phyloP scores from a whole-genome alignment of 2,797 vertebrate genomes.

The Phoeniculus purpureus region DNA sequence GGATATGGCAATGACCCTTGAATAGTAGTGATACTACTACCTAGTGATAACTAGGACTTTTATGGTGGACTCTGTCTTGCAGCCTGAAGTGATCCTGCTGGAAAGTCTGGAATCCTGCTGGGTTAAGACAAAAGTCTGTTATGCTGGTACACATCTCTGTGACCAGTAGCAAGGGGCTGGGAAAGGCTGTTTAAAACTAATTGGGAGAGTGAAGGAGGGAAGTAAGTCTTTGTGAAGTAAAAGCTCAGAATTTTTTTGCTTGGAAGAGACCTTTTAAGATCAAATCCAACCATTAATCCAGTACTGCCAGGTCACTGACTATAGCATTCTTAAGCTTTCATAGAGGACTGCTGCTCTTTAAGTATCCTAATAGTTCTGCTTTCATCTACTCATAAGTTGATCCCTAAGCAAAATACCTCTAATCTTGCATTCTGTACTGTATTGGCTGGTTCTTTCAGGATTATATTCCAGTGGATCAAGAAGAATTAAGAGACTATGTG shows the following conservation, averaged over 20 bases:
- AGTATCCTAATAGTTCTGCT: not conserved
- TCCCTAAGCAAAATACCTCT: not conserved
- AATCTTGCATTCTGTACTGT: not conserved
- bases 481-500: slow-evolving; percentile 96
- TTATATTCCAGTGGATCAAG: slow-evolving; percentile 98
- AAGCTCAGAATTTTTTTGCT: too few relatives aligned
- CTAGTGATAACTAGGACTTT: too few relatives aligned
- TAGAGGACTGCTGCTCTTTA: not conserved
- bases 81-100: not conserved
- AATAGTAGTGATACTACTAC: not conserved
- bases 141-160: not conserved
- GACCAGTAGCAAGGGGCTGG: not conserved
- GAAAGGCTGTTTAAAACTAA: not conserved
- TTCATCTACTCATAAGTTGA: not conserved
- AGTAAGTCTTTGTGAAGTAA: not conserved
- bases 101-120: not conserved
- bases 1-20: not conserved
- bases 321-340: not conserved
- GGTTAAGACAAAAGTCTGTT: not conserved
- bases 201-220: not conserved
- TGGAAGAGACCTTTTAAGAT: too few relatives aligned
- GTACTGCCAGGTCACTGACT: too few relatives aligned
- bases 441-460: slow-evolving; percentile 80
- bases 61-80: not conserved
- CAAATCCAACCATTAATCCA: too few relatives aligned